Percentiles rank a stretch among this genome's conserved stretches.
phyloP scores from a whole-genome alignment of 2,113 vertebrate genomes.

The Catharus bicknelli region DNA sequence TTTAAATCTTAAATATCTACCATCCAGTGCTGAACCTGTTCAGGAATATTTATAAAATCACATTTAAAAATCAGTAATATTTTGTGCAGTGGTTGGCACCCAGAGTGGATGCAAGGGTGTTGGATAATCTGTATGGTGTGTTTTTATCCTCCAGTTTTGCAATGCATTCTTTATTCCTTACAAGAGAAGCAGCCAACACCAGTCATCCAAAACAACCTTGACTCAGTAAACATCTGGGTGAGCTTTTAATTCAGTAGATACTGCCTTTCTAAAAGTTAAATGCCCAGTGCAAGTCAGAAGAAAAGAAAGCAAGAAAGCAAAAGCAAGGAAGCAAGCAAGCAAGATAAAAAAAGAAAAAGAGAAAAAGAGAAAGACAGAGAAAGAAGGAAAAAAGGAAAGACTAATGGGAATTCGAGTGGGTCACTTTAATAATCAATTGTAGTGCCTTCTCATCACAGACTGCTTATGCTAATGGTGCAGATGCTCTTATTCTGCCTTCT shows the following conservation, averaged over 20 bases:
- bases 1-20: not conserved
- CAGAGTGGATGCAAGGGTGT: not conserved
- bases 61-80: not conserved
- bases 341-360: no score
- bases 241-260: not conserved
- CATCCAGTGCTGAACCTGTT: not conserved
- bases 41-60: not conserved
- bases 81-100: not conserved
- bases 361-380: not conserved
- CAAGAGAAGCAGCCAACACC: not conserved
- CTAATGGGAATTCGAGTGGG: not conserved
- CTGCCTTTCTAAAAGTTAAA: not conserved
- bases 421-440: not conserved
- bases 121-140: not conserved
- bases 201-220: not conserved
- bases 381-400: no score
- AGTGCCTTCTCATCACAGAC: not conserved
- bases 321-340: not conserved
- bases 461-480: conserved; percentile 28
- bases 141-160: not conserved
- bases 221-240: not conserved
- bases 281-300: not conserved
- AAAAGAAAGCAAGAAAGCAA: not conserved
- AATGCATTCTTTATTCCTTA: not conserved
- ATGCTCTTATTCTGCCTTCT: conserved; percentile 13